Conservation (phyloP, 2,888 invertebrate genomes). For the Cephalotes varians region DNA sequence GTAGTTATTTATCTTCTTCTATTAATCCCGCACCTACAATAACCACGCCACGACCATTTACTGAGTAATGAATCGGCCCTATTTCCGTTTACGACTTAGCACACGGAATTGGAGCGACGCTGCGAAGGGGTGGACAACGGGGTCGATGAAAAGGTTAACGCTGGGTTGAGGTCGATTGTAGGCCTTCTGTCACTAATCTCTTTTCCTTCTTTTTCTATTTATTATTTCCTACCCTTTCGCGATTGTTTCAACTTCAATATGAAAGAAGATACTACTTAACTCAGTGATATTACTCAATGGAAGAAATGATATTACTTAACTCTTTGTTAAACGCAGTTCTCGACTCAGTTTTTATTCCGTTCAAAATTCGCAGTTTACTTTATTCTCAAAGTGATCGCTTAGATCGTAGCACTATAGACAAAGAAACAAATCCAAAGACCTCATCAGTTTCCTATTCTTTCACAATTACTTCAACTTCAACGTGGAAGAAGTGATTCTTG, state of each 20-base stretch:
- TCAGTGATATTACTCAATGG: no score
- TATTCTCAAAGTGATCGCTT: not conserved
- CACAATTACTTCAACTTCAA: constrained; percentile 1
- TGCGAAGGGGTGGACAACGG: constrained; percentile 64
- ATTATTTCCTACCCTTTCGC: constrained; percentile 4
- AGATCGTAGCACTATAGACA: not conserved
- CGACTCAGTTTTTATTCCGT: not conserved
- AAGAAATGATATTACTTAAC: no score
- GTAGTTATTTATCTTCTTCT: constrained; percentile 5
- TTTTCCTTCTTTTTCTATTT: constrained; percentile 36
- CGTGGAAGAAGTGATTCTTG: not conserved
- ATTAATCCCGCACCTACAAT: constrained; percentile 17
- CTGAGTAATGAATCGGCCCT: constrained; percentile 74
- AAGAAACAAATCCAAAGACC: constrained; percentile 1
- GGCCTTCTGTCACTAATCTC: constrained; percentile 33
- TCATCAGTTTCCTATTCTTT: constrained; percentile 38
- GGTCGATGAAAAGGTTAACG: constrained; percentile 77
- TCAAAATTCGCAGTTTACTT: not conserved
- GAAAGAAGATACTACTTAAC: no score
- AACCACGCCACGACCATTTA: constrained; percentile 57
- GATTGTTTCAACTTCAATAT: not conserved
- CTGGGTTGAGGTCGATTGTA: constrained; percentile 72
- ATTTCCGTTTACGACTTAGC: constrained; percentile 70
- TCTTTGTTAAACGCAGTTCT: not conserved
- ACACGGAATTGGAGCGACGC: constrained; percentile 74